A percentile compares a stretch with the other conserved stretches of the same genome.
Evolutionary conservation across 2,888 invertebrate genomes (phyloP).

Genomic region (Amiota communis): DNA sequence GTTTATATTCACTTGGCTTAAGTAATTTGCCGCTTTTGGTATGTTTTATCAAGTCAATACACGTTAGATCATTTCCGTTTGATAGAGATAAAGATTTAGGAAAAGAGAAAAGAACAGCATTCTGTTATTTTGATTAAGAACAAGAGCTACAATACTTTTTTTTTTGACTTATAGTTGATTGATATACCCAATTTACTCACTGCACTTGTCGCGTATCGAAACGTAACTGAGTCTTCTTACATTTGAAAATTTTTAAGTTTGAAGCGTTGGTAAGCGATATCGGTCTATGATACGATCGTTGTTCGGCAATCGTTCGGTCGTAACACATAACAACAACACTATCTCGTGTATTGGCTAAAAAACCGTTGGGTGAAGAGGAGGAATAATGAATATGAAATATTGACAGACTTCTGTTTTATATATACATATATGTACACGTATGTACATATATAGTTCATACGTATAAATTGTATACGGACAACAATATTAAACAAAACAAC

Average conservation of each 20-base stretch:
- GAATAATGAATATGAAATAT: slow-evolving; percentile 64
- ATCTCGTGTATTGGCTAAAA: slow-evolving; percentile 16
- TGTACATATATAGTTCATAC: slow-evolving; percentile 41
- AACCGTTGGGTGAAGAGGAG: slow-evolving; percentile 36
- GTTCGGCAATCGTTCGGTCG: slow-evolving; percentile 30
- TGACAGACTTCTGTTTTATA: slow-evolving; percentile 37
- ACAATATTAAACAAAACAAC: no score
- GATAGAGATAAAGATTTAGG: no score
- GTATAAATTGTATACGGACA: no score
- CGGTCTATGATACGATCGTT: slow-evolving; percentile 1
- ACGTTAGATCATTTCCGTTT: no score
- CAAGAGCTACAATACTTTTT: no score
- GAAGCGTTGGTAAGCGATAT: slow-evolving; percentile 59
- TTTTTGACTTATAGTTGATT: background rate
- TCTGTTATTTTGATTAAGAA: no score
- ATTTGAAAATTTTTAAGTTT: slow-evolving; percentile 64
- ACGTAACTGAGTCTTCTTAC: slow-evolving; percentile 69
- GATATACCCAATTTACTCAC: background rate
- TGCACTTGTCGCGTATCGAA: slow-evolving; percentile 72
- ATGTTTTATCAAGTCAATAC: no score
- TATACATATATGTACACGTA: slow-evolving; percentile 42
- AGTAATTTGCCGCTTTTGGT: slow-evolving; percentile 70
- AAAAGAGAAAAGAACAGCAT: no score
- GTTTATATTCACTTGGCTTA: slow-evolving; percentile 73
- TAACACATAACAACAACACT: slow-evolving; percentile 12